Evolutionary conservation across 2,888 invertebrate genomes (phyloP).

Genomic region (Sabatieria punctata): DNA sequence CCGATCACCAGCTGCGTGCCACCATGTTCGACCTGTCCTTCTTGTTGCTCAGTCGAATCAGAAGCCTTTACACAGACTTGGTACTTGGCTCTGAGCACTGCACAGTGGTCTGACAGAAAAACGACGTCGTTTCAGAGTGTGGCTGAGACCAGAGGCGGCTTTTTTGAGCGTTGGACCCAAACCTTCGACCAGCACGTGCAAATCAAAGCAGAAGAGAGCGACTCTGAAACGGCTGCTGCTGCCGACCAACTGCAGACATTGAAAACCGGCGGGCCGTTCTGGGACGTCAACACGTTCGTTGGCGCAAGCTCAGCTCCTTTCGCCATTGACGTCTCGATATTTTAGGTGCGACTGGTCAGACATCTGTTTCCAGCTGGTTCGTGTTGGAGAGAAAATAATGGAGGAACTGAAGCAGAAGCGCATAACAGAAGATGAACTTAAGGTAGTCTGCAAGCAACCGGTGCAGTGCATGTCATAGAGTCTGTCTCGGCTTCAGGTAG

Average conservation of each 20-base stretch:
- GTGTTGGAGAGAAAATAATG: background rate
- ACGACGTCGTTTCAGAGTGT: background rate
- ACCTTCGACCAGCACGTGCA: background rate
- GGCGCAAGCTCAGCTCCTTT: no score
- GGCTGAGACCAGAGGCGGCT: background rate
- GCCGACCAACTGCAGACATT: background rate
- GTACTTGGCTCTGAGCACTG: conserved; percentile 2
- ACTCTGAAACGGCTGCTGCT: background rate
- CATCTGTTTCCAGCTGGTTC: background rate
- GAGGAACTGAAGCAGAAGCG: background rate
- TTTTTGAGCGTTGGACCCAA: background rate
- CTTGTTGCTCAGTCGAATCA: conserved; percentile 10
- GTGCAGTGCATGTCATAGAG: background rate
- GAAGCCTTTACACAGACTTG: conserved; percentile 9
- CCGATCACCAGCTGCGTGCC: background rate
- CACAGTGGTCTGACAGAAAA: background rate
- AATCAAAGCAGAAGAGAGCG: background rate
- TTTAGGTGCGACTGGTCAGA: conserved; percentile 5
- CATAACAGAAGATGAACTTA: background rate
- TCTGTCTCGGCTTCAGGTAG: background rate
- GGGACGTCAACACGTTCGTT: background rate
- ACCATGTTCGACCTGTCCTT: conserved; percentile 11
- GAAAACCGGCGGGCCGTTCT: conserved; percentile 1
- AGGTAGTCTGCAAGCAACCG: background rate
- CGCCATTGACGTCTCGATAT: background rate